Conservation (phyloP, 2,888 invertebrate genomes). For the Apoda limacodes region DNA sequence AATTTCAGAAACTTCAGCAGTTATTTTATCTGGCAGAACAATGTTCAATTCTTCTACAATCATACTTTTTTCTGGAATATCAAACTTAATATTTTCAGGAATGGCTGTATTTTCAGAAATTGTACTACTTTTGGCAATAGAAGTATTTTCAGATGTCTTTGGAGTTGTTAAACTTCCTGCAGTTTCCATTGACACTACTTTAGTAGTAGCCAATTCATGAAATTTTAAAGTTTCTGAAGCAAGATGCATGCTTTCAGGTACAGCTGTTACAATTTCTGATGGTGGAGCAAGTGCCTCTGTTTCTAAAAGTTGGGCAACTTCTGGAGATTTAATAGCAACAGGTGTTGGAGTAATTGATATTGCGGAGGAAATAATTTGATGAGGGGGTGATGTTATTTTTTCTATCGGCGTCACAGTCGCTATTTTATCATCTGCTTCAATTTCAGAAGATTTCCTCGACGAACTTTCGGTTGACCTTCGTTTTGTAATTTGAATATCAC, state of each 20-base stretch:
- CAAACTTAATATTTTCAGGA: constrained; percentile 11
- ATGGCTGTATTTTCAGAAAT: constrained; percentile 13
- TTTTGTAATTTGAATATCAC: constrained; percentile 38
- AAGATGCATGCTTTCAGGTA: constrained; percentile 34
- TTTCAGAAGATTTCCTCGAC: constrained; percentile 45
- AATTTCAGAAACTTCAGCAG: background rate
- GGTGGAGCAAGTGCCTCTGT: constrained; percentile 45
- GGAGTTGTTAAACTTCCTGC: constrained; percentile 15
- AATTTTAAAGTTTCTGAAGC: constrained; percentile 32
- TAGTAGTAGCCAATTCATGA: constrained; percentile 9
- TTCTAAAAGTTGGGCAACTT: constrained; percentile 32
- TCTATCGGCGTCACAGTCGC: constrained; percentile 43
- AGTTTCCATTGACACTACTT: constrained; percentile 22
- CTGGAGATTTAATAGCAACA: constrained; percentile 40
- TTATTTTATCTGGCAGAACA: too few species aligned
- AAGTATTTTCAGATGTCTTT: constrained; percentile 12
- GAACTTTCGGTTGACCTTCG: constrained; percentile 42
- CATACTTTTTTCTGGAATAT: constrained; percentile 11
- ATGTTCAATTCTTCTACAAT: constrained; percentile 3
- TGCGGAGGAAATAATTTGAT: constrained; percentile 31
- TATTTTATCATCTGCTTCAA: constrained; percentile 41
- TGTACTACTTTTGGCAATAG: constrained; percentile 10
- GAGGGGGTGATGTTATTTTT: constrained; percentile 44
- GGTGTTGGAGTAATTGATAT: constrained; percentile 38
- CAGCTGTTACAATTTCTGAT: constrained; percentile 34